A percentile compares a stretch with the other conserved stretches of the same genome.
Evolutionary conservation across 1,140 invertebrate genomes (phyloP).

Genomic region (Agrypnia vestita): DNA sequence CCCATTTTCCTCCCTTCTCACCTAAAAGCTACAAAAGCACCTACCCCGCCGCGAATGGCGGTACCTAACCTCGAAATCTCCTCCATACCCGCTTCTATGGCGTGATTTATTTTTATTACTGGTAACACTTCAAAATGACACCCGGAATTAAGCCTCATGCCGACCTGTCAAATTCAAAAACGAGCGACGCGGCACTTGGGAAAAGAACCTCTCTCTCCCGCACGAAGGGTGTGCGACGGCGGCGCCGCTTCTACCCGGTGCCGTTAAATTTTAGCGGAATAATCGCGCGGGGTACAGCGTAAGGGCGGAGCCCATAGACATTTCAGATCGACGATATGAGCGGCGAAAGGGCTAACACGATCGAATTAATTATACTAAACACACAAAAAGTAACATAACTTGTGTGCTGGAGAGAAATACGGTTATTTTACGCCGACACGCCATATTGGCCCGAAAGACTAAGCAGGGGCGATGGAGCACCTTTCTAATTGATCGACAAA

Average conservation of each 20-base stretch:
- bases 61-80: slow-evolving; percentile 17
- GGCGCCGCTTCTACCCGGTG: not conserved
- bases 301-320: slow-evolving; percentile 31
- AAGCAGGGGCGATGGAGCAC: not conserved
- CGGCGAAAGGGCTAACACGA: slow-evolving; percentile 31
- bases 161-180: not conserved
- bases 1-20: slow-evolving; percentile 25
- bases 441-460: not conserved
- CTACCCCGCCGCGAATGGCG: slow-evolving; percentile 21
- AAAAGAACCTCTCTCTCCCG: not conserved
- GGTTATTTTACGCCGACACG: slow-evolving; percentile 32
- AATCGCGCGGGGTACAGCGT: slow-evolving; percentile 31
- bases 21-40: slow-evolving; percentile 6
- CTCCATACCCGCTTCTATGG: slow-evolving; percentile 8
- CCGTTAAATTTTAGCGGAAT: slow-evolving; percentile 9
- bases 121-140: slow-evolving; percentile 45
- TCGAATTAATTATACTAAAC: slow-evolving; percentile 46
- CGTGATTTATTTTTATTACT: slow-evolving; percentile 47
- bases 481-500: no score
- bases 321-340: slow-evolving; percentile 42
- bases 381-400: slow-evolving; percentile 44
- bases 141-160: slow-evolving; percentile 27
- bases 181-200: not conserved
- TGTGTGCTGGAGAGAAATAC: slow-evolving; percentile 16
- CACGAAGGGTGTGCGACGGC: not conserved